These are phyloP conservation scores for Drosophila glabriapex DNA, from an alignment of 2,888 invertebrate species.

Conservation along the genomic window DNA sequence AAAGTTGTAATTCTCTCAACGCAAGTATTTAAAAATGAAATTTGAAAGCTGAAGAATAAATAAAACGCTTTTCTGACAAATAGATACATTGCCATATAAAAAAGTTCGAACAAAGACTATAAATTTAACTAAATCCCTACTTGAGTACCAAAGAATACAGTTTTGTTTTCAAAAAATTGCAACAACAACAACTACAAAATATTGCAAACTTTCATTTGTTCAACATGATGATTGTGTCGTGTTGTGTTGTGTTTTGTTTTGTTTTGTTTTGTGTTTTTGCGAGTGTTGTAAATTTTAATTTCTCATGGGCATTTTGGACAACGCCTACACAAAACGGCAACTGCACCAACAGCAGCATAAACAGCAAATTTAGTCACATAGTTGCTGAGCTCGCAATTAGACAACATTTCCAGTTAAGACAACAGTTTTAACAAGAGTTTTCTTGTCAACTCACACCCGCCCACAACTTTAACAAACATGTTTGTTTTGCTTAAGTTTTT, in stretches of 20 bases:
- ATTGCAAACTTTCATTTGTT: constrained; percentile 14
- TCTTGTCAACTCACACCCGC: constrained; percentile 55
- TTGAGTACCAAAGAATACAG: not conserved
- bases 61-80: not conserved
- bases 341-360: constrained; percentile 3
- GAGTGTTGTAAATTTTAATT: constrained; percentile 34
- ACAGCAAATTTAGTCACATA: constrained; percentile 21
- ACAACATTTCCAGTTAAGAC: constrained; percentile 54
- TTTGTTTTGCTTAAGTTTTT: not conserved
- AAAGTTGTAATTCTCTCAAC: not conserved
- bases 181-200: constrained; percentile 3
- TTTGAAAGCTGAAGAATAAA: not conserved
- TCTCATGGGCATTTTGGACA: constrained; percentile 30
- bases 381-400: constrained; percentile 56
- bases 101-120: not conserved
- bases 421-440: constrained; percentile 36
- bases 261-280: not conserved
- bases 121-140: too few relatives aligned
- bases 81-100: not conserved
- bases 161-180: constrained; percentile 8
- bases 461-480: constrained; percentile 49
- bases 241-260: not conserved
- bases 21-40: not conserved
- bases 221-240: constrained; percentile 31
- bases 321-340: constrained; percentile 22